A percentile compares a stretch with the other conserved stretches of the same genome.
Evolutionary conservation across 2,797 vertebrate genomes (phyloP).

Genomic region (Avahi laniger): DNA sequence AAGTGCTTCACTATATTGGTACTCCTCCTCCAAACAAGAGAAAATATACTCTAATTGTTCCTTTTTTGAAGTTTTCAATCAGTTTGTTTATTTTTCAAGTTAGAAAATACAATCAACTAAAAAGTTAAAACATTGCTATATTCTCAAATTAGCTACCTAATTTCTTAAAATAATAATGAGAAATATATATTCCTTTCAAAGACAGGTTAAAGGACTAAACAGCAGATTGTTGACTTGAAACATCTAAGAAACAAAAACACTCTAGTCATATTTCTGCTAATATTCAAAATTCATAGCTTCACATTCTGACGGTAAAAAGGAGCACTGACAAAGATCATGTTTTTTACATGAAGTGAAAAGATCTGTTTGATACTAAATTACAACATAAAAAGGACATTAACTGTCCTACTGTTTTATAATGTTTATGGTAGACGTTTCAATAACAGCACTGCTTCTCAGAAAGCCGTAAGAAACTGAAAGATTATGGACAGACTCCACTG

Average conservation of each 20-base stretch:
- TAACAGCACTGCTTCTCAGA: background rate
- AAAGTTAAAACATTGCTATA: conserved; percentile 29
- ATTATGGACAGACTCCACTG: background rate
- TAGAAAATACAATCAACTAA: conserved; percentile 6
- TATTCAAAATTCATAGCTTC: background rate
- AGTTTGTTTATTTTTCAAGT: conserved; percentile 57
- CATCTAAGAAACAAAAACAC: background rate
- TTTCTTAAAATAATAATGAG: background rate
- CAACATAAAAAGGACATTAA: background rate
- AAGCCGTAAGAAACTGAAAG: background rate
- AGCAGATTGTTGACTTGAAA: background rate
- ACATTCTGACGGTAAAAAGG: background rate
- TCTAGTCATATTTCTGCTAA: background rate
- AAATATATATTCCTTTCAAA: background rate
- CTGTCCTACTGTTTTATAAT: background rate
- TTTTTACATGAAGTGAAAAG: conserved; percentile 48
- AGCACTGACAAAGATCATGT: background rate
- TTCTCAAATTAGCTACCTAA: background rate
- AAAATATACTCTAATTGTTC: background rate
- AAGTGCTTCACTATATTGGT: background rate
- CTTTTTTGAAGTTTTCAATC: conserved; percentile 19
- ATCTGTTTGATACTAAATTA: conserved; percentile 35
- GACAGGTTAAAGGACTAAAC: background rate
- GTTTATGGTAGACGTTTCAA: background rate
- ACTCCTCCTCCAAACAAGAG: background rate